Evolutionary conservation across 2,888 invertebrate species (phyloP), one percentile per base, ranked within the genome.

Genomic region (Macropis europaea): DNA sequence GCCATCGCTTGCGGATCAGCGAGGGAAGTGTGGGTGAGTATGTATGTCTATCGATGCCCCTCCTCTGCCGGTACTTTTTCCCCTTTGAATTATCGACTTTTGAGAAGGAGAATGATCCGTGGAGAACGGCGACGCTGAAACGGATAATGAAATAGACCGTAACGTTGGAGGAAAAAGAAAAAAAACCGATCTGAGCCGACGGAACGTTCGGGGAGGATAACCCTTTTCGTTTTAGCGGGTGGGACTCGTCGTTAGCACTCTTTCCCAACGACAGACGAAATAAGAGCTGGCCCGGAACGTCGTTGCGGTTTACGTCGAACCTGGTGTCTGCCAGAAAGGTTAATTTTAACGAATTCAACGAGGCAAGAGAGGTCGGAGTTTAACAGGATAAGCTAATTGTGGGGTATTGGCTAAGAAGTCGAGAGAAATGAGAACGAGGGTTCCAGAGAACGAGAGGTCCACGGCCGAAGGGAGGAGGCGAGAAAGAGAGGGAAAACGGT

Each of bases 351-450:
- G 88, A 89, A 90, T 88, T 89, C 84, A 85, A 82, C 79, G 81
- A 84, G 83, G 84, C 84, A 80, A 76, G 83, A 83, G 83, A 83
- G 83, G 80, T 85, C 80, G 83, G 84, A 84, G 86, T 88, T 89
- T 89, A 90, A 90, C 86, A 88, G 90, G 88, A 90, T 90, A 89
- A 89, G 90, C 88, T 90, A 90, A 90, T 90, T 90, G 90, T 88
- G 88, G 87, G 86, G 82, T 89, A 90, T 90, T 90, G 90, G 90
- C 87, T 88, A 87, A 89, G 89, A 89, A 88, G 87, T 86, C 85
- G 83, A 69, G 82, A 83, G 82, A 83, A 83, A 75, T 77, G 78
- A 78, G 82, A 72, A 74, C 79, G 81, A 75, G 73, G 68, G 66
- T 57, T 50, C 42, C 30, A 57, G 52, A 52, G 77, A 73, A 72